These are phyloP conservation scores for Ceratothoa steindachneri DNA, from an alignment of 2,888 invertebrate species.

Conservation along the genomic window DNA sequence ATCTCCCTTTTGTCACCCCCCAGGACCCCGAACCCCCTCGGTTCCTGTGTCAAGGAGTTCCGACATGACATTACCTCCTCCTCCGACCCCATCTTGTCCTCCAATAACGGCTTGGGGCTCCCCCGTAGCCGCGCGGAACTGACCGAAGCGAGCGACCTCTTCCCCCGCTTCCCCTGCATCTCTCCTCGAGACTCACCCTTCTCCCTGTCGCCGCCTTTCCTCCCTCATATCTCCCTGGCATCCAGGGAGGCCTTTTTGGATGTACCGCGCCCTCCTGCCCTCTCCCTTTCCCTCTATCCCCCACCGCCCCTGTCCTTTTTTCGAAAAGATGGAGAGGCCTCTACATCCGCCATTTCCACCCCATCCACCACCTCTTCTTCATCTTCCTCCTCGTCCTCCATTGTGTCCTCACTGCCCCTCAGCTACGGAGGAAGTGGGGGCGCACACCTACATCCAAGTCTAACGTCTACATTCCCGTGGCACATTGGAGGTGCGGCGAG, in stretches of 20 bases:
- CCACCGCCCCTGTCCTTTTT: constrained; percentile 30
- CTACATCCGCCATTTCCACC: constrained; percentile 23
- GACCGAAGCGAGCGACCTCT: constrained; percentile 25
- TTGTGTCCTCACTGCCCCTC: background rate
- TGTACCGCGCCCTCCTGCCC: constrained; percentile 30
- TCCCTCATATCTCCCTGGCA: constrained; percentile 26
- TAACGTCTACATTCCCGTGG: constrained; percentile 35
- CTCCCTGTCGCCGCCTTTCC: constrained; percentile 24
- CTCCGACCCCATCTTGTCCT: background rate
- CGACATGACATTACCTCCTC: constrained; percentile 8
- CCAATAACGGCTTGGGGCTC: too few relatives aligned
- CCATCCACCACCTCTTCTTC: constrained; percentile 24
- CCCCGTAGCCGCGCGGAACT: too few relatives aligned
- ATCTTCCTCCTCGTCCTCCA: constrained; percentile 17
- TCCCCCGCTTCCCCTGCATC: constrained; percentile 10
- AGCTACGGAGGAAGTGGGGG: background rate
- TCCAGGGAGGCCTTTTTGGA: constrained; percentile 30
- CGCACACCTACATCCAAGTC: background rate
- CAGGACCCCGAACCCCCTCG: background rate
- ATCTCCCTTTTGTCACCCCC: background rate
- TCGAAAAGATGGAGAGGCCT: constrained; percentile 34
- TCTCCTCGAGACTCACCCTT: constrained; percentile 29
- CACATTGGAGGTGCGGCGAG: constrained; percentile 15
- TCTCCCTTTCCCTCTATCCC: constrained; percentile 29
- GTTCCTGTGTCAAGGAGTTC: too few relatives aligned